Conservation (phyloP, 1,140 invertebrate genomes). For the Hylaeus anthracinus region DNA sequence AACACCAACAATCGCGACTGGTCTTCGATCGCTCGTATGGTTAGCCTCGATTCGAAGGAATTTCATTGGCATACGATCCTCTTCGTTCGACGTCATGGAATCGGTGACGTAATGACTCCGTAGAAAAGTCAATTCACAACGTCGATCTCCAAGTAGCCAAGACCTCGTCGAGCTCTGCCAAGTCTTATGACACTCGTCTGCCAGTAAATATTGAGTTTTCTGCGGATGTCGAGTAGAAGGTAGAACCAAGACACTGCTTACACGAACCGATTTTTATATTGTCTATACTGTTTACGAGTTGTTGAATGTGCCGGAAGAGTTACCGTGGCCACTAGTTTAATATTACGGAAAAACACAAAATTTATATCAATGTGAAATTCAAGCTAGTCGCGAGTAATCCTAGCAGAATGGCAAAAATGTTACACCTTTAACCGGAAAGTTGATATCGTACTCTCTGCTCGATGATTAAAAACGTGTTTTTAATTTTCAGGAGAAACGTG, state of each 20-base stretch:
- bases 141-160: neutral
- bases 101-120: too few species aligned
- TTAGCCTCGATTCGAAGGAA: neutral
- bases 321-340: neutral
- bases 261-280: too few species aligned
- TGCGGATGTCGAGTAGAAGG: too few species aligned
- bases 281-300: too few species aligned
- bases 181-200: slow-evolving; percentile 19
- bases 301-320: neutral
- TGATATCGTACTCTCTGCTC: too few species aligned
- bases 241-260: neutral
- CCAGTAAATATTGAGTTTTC: slow-evolving; percentile 29
- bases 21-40: neutral
- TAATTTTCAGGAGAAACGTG: too few species aligned
- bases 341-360: too few species aligned
- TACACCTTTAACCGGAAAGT: too few species aligned
- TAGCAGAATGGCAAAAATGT: too few species aligned
- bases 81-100: neutral
- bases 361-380: too few species aligned
- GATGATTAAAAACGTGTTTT: too few species aligned
- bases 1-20: neutral
- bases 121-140: slow-evolving; percentile 1
- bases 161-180: slow-evolving; percentile 8
- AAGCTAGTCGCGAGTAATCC: too few species aligned
- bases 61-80: neutral